Percentiles rank a stretch among this genome's conserved stretches.
Conservation (phyloP, 1,140 invertebrate genomes). For the Laodelphax striatellus region DNA sequence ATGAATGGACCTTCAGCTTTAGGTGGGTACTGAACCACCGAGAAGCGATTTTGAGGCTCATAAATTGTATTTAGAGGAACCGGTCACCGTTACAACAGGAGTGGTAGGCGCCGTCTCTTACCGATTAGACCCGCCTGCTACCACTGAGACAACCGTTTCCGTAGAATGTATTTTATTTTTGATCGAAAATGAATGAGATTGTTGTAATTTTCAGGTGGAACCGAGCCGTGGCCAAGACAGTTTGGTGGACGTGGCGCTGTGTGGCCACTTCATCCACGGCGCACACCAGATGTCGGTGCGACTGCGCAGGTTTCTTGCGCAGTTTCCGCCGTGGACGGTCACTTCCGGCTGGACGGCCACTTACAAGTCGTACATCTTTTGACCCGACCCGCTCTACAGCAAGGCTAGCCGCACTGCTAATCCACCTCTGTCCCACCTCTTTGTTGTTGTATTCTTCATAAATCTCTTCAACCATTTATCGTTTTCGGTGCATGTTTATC, state of each 20-base stretch:
- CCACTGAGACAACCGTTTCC: too few relatives aligned
- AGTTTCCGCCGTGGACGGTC: conserved; percentile 48
- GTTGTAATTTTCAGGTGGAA: neutral
- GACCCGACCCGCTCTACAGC: neutral
- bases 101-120: too few relatives aligned
- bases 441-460: neutral
- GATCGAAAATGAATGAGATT: too few relatives aligned
- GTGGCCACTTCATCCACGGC: conserved; percentile 50
- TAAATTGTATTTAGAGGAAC: too few relatives aligned
- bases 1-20: too few relatives aligned
- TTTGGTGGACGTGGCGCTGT: conserved; percentile 43
- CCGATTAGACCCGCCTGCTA: too few relatives aligned
- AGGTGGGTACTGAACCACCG: too few relatives aligned
- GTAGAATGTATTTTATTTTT: too few relatives aligned
- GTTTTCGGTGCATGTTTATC: neutral
- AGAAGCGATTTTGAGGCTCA: too few relatives aligned
- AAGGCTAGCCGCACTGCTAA: neutral
- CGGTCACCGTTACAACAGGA: too few relatives aligned
- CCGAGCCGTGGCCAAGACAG: conserved; percentile 23
- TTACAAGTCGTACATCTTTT: conserved; percentile 34
- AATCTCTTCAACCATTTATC: neutral
- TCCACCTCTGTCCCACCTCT: neutral
- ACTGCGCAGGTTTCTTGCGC: conserved; percentile 38
- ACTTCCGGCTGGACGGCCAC: conserved; percentile 45
- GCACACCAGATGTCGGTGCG: conserved; percentile 39